Base-by-base conservation (phyloP, 2,113 vertebrate species). In the Corydoras maculifer region DNA sequence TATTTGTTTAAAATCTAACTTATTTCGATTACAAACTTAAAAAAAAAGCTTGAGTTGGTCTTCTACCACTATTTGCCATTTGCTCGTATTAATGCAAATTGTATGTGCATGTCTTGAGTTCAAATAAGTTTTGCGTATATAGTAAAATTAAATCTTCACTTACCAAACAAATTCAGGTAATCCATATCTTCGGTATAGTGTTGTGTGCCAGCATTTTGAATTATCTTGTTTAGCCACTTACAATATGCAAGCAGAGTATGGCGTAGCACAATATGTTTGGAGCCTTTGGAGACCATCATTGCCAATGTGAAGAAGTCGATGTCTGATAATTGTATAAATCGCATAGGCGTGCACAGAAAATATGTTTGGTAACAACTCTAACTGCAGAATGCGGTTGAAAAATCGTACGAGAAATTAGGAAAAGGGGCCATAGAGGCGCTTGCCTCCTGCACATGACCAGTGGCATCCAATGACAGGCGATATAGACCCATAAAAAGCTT, bases 401-500 rank as follows among this genome's bases (percentile, higher is more conserved):
- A 93, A 87, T 91, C 93, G 92, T 94, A 86, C 91, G 94, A 93
- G 94, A 94, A 94, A 93, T 93, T 89, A 91, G 89, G 88, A 89
- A 92, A 91, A 94, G 91, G 91, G 92, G 92, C 95, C 94, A 94
- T 94, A 94, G 92, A 94, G 93, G 93, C 91, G 85, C 91, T 93
- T 91, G 88, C 91, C 89, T 93, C 91, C 87, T 91, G 91, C 96
- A 96, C 94, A 96, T 99, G 96, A 99, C 93, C 94, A 93, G 90
- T 89, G 89, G 87, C 93, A 94, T 94, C 95, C 96, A 98, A 99
- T 99, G 92, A 93, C 90, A 91, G 91, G 88, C 92, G 88, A 92
- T 92, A 91, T 88, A 92, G 91, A 91, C 93, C 92, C 96, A 93
- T 98, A 97, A 98, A 98, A 96, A 94, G 90, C 89, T 95, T 94